Base-by-base conservation (phyloP, 2,113 vertebrate species). In the Physeter macrocephalus region DNA sequence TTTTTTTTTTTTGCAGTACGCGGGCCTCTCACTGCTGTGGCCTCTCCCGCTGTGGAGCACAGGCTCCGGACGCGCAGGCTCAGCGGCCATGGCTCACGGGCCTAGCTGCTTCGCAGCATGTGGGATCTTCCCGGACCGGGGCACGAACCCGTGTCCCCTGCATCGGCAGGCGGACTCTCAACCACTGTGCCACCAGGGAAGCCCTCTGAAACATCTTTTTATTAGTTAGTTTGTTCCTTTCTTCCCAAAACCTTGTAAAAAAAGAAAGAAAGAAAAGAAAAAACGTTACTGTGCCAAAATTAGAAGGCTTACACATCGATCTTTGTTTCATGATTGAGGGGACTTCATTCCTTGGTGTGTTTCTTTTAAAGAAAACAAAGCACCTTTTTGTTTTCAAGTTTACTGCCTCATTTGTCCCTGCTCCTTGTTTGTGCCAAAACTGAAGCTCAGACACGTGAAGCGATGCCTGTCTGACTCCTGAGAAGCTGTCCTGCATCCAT, bases 161-260 rank as follows among this genome's bases (percentile, higher is more conserved):
- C n/a, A n/a, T n/a, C n/a, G n/a, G n/a, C n/a, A n/a, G n/a, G n/a
- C n/a, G n/a, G n/a, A n/a, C n/a, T n/a, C n/a, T n/a, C n/a, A n/a
- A n/a, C n/a, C n/a, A n/a, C n/a, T n/a, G n/a, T n/a, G n/a, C n/a
- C n/a, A n/a, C n/a, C n/a, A n/a, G n/a, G n/a, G n/a, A n/a, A n/a
- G n/a, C n/a, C n/a, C n/a, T 93, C 93, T 81, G 59, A 72, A 96
- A 85, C 17, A 86, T 52, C 49, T 93, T 92, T 90, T 97, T 13
- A 36, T 75, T 52, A 54, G 34, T 69, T 93, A 90, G 39, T 46
- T 87, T 93, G 54, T 72, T 61, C 8, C 18, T 90, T 81, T 92
- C 46, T 88, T 82, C 21, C 54, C n/a, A 14, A 43, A 91, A 82
- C 25, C 11, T 69, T 46, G 36, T 46, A 75, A 91, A 54, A 61